Evolutionary conservation across 2,888 invertebrate genomes (phyloP), one percentile per base, ranked within the genome.

Genomic region (Stratiomys singularior): DNA sequence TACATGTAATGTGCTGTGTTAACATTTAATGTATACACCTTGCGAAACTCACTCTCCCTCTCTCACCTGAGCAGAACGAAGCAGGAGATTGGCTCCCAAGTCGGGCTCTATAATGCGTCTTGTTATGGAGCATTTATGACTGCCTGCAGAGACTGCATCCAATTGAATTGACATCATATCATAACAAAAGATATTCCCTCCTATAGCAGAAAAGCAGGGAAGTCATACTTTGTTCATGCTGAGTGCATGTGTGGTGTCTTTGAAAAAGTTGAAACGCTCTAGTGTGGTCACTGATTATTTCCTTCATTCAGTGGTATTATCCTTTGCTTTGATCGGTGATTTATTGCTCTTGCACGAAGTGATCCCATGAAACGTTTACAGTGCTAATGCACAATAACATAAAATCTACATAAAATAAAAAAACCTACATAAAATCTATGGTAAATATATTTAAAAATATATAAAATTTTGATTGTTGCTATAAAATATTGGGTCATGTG

Each of bases 61-160:
- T 21, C 28, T 56, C 56, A 18, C n/a, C 56, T 56, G 56, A 18
- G 18, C 56, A n/a, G 56, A 18, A n/a, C n/a, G n/a, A n/a, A 7
- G 15, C 23, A 28, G 7, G 37, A n/a, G 37, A 23, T 23, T 18
- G 37, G 44, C 46, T n/a, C 67, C 44, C 21, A 44, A 67, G 37
- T 67, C 67, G 21, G 28, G 67, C 21, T 44, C 46, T 67, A 67
- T 44, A 67, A 67, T 67, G n/a, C 67, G 46, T n/a, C 67, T 44
- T 67, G 67, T 67, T 18, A 67, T 44, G 46, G 44, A 37, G 46
- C 67, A 23, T 67, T 67, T 67, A 67, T 67, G 67, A 67, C 67
- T 67, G 21, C 67, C 46, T 67, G 44, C 46, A 67, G 18, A 46
- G 46, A 67, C 67, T 44, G 25, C 15, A 25, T 9, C 25, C 60